phyloP scores from a whole-genome alignment of 2,888 invertebrate genomes.

The Dicyrtoma fusca region DNA sequence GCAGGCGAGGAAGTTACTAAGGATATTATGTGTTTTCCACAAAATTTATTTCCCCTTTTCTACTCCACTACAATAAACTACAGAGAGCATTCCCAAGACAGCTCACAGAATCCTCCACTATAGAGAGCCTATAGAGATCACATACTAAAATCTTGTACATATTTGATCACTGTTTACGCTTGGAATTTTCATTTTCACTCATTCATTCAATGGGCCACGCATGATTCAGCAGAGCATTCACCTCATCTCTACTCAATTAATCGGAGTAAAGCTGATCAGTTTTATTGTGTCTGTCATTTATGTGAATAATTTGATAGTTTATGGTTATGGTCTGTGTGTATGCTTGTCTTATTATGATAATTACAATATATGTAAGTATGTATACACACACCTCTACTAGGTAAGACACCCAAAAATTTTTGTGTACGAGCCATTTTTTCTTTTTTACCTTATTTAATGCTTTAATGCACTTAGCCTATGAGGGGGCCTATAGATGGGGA shows the following conservation, averaged over 20 bases:
- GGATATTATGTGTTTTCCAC: no score
- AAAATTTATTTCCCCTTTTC: no score
- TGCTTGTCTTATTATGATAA: background rate
- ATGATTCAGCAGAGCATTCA: slow-evolving; percentile 29
- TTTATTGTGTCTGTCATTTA: no score
- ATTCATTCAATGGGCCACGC: slow-evolving; percentile 20
- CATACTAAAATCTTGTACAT: background rate
- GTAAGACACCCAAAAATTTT: no score
- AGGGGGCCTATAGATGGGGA: no score
- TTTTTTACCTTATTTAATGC: no score
- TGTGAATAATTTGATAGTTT: background rate
- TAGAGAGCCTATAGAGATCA: background rate
- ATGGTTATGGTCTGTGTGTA: slow-evolving; percentile 3
- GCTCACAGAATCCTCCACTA: background rate
- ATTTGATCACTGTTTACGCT: background rate
- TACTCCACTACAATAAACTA: no score
- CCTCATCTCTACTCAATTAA: slow-evolving; percentile 10
- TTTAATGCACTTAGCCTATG: no score
- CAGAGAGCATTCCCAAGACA: background rate
- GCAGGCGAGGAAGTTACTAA: no score
- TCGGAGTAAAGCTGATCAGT: slow-evolving; percentile 3
- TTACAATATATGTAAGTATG: no score
- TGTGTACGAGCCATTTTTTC: no score
- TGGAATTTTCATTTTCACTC: slow-evolving; percentile 6
- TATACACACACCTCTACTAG: no score